These are phyloP conservation scores for Stenoptilia bipunctidactyla DNA, from an alignment of 2,888 invertebrate species.

Conservation along the genomic window DNA sequence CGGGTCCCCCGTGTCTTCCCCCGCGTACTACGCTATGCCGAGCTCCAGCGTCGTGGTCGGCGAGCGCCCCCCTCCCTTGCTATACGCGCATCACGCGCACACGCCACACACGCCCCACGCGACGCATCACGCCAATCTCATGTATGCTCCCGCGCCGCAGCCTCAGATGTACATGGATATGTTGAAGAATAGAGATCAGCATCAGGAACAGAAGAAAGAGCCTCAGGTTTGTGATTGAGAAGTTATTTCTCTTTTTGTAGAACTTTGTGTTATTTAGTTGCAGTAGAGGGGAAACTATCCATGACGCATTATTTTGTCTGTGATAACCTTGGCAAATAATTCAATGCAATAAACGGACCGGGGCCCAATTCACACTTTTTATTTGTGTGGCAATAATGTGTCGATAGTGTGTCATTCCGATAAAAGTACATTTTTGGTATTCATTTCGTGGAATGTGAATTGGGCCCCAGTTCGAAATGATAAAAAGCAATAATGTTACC, in stretches of 20 bases:
- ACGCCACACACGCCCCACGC: conserved; percentile 47
- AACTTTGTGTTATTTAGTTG: not conserved
- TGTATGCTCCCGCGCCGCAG: conserved; percentile 52
- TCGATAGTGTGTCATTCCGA: no score
- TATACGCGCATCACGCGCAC: conserved; percentile 56
- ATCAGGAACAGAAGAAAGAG: conserved; percentile 51
- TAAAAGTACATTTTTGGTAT: no score
- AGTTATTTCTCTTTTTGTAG: not conserved
- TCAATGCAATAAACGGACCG: no score
- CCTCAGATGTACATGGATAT: conserved; percentile 53
- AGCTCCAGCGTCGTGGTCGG: conserved; percentile 51
- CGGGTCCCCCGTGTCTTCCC: conserved; percentile 34
- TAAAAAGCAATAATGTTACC: no score
- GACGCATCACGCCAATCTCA: conserved; percentile 39
- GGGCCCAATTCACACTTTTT: no score
- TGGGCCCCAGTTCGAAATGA: no score
- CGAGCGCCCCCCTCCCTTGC: conserved; percentile 49
- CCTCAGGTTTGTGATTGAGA: conserved; percentile 28
- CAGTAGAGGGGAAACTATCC: not conserved
- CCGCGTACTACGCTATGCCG: conserved; percentile 53
- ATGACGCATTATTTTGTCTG: no score
- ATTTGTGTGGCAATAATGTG: no score
- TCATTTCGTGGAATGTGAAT: no score
- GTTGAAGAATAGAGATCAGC: conserved; percentile 53
- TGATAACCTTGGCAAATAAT: no score